Evolutionary conservation across 2,888 invertebrate species (phyloP).

Genomic region (Eilema sororculum): DNA sequence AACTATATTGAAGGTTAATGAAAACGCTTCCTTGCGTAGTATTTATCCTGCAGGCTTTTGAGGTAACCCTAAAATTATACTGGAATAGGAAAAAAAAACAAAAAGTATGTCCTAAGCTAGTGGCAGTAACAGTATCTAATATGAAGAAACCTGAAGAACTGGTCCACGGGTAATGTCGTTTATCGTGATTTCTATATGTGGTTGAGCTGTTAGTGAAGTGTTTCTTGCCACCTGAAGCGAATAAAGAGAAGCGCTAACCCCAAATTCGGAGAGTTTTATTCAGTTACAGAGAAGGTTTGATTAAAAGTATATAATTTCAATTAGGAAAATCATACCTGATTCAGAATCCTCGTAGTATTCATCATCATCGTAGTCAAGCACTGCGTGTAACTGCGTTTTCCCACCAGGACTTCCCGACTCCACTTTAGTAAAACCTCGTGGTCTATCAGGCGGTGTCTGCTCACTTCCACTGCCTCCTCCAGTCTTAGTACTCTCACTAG

Average conservation of each 20-base stretch:
- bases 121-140: neutral
- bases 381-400: constrained; percentile 90
- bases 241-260: neutral
- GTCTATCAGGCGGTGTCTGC: constrained; percentile 82
- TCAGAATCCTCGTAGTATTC: constrained; percentile 89
- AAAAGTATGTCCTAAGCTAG: neutral
- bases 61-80: no score
- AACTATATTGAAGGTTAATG: constrained; percentile 12
- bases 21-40: neutral
- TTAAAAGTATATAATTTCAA: neutral
- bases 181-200: no score
- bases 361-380: constrained; percentile 89
- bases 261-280: no score
- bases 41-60: neutral
- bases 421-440: constrained; percentile 89
- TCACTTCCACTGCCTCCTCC: constrained; percentile 72
- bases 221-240: neutral
- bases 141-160: neutral
- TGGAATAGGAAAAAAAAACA: neutral
- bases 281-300: no score
- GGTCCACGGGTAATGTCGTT: no score
- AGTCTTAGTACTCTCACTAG: constrained; percentile 78
- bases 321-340: constrained; percentile 66
- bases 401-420: constrained; percentile 84
- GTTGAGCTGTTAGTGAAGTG: no score